phyloP scores from a whole-genome alignment of 2,797 vertebrate genomes.

The Melanotaenia maccullochi region DNA sequence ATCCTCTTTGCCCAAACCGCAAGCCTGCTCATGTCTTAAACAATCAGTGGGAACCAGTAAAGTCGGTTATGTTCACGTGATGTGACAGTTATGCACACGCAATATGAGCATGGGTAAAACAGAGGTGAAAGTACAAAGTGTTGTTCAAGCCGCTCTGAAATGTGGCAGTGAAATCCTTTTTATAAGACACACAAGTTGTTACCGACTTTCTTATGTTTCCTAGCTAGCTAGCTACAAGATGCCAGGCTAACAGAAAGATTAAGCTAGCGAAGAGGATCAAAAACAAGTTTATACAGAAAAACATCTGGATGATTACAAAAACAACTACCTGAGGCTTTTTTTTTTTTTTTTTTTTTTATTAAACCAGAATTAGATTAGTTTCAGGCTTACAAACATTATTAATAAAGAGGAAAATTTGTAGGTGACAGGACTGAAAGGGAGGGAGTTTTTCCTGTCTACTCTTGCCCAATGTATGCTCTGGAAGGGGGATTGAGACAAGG shows the following conservation, averaged over 20 bases:
- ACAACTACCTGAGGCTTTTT: background rate
- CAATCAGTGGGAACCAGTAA: slow-evolving; percentile 63
- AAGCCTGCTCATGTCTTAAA: slow-evolving; percentile 63
- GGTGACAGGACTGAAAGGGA: too few species aligned
- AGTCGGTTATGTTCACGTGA: slow-evolving; percentile 53
- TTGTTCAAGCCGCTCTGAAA: slow-evolving; percentile 8
- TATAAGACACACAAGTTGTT: background rate
- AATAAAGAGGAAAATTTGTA: too few species aligned
- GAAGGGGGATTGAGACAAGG: too few species aligned
- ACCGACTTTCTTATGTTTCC: slow-evolving; percentile 3
- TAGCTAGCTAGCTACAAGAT: background rate
- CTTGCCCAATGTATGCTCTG: too few species aligned
- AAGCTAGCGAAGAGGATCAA: background rate
- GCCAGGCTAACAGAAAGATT: background rate
- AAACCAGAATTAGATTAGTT: too few species aligned
- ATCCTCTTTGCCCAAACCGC: slow-evolving; percentile 38
- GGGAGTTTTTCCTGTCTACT: too few species aligned
- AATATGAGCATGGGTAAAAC: slow-evolving; percentile 11
- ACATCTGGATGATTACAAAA: background rate
- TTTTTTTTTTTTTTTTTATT: too few species aligned
- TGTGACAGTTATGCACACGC: slow-evolving; percentile 41
- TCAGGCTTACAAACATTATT: too few species aligned
- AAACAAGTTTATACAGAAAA: background rate
- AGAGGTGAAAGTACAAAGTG: background rate
- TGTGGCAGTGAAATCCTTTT: background rate